Evolutionary conservation across 92 coral and sea anemone species (phyloP).

Genomic region (Porites cylindrica): DNA sequence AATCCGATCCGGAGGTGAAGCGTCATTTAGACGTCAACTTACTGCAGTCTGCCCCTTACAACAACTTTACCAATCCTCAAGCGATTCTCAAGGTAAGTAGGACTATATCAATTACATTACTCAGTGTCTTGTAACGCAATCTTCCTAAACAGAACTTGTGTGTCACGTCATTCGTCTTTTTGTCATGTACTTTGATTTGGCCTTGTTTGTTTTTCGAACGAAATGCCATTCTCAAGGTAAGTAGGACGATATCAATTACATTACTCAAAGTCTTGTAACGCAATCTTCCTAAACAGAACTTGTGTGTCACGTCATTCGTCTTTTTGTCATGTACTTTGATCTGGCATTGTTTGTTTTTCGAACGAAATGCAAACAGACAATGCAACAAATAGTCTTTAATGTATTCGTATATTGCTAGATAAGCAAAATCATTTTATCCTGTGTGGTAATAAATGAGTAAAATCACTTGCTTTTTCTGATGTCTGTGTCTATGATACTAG

Average conservation of each 20-base stretch:
- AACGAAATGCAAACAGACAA: too few relatives aligned
- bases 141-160: neutral
- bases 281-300: neutral
- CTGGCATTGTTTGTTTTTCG: too few relatives aligned
- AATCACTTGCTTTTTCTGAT: too few relatives aligned
- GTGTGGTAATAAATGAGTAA: too few relatives aligned
- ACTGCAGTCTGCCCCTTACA: slow-evolving; percentile 12
- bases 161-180: neutral
- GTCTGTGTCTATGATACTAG: too few relatives aligned
- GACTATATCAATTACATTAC: neutral
- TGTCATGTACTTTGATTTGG: neutral
- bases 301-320: neutral
- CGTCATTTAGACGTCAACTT: neutral
- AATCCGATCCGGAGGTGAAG: slow-evolving; percentile 15
- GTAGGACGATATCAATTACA: neutral
- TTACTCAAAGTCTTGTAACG: neutral
- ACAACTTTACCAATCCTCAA: slow-evolving; percentile 12
- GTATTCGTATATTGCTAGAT: too few relatives aligned
- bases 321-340: neutral
- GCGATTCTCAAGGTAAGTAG: slow-evolving; percentile 35
- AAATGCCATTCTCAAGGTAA: slow-evolving; percentile 30
- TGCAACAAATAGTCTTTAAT: too few relatives aligned
- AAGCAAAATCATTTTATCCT: too few relatives aligned
- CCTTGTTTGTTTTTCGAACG: too few relatives aligned
- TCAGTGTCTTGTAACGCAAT: neutral